A percentile compares a stretch with the other conserved stretches of the same genome.
Evolutionary conservation across 2,113 vertebrate genomes (phyloP).

Genomic region (Gobiocypris rarus): DNA sequence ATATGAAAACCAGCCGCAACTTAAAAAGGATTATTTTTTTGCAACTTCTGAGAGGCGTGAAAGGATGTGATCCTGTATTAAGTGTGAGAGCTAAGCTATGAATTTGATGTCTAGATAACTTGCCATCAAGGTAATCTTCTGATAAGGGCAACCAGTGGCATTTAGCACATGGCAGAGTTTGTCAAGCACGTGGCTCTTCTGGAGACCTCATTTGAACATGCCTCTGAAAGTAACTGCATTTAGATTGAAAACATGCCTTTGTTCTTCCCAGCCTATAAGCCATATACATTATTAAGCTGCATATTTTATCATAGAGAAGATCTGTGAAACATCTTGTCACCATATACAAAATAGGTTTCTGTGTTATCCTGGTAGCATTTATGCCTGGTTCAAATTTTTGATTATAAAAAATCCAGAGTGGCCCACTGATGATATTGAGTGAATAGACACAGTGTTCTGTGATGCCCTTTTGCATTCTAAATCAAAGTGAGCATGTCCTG

Average conservation of each 20-base stretch:
- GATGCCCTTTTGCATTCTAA: slow-evolving; percentile 50
- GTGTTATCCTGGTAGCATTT: slow-evolving; percentile 6
- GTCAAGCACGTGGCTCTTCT: slow-evolving; percentile 20
- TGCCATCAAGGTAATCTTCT: slow-evolving; percentile 26
- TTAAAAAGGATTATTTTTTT: neutral
- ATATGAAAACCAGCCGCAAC: neutral
- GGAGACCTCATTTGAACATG: slow-evolving; percentile 14
- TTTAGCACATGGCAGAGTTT: slow-evolving; percentile 38
- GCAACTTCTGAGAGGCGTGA: neutral
- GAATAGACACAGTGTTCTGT: slow-evolving; percentile 45
- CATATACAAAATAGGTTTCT: neutral
- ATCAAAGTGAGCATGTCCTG: slow-evolving; percentile 29
- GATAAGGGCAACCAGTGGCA: slow-evolving; percentile 39
- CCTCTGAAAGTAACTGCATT: slow-evolving; percentile 22
- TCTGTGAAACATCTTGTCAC: neutral
- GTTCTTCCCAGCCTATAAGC: neutral
- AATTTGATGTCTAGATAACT: slow-evolving; percentile 32
- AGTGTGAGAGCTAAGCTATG: slow-evolving; percentile 5
- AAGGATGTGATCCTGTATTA: neutral
- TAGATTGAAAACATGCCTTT: slow-evolving; percentile 2
- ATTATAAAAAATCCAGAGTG: slow-evolving; percentile 7
- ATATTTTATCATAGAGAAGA: neutral
- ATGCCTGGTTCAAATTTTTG: neutral
- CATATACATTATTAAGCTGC: neutral
- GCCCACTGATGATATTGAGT: slow-evolving; percentile 39